Base-by-base conservation (phyloP, 2,797 vertebrate genomes). In the Crotalus adamanteus region DNA sequence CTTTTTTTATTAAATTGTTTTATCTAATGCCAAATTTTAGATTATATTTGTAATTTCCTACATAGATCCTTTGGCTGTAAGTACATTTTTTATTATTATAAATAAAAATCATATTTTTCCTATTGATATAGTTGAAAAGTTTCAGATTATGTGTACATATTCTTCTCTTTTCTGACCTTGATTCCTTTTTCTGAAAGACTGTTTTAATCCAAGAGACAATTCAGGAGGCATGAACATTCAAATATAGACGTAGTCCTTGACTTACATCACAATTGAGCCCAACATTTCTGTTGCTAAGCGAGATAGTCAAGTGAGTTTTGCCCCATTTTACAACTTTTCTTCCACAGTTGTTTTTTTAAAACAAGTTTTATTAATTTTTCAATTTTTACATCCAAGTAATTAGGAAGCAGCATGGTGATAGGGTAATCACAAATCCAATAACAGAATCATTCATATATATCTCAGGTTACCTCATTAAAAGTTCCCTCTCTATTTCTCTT, bases 121-220 rank as follows among this genome's bases (percentile, higher is more conserved):
- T 25, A 47, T 6, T 83, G 37, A 83, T 83, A 47, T 47, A 83
- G 20, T 22, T 78, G 73, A 78, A 47, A 20, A 78, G 37, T 83
- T 83, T 83, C 47, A 83, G 73, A 12, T 25, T 47, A 18, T 83
- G 8, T 47, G 37, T 83, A 83, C 73, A 83, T 4, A 83, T 47
- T 83, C 78, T 83, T 83, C 42, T 59, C 87, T 51, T 4, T 69
- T 78, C 87, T 87, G 51, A 28, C 4, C 42, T 0, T 83, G 78
- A 83, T 0, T 3, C 9, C 91, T 0, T 0, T 20, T 2, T 53
- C 89, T 90, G 8, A 0, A 73, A 37, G 1, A 9, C 0, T 78
- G 94, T 91, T 20, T 0, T 9, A 2, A 90, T 69, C 86, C 16
- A 0, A 0, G 28, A 90, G 57, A 31, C 9, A 87, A 8, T 0